Base-by-base conservation (phyloP, 2,888 invertebrate genomes). In the Cepaea hortensis region DNA sequence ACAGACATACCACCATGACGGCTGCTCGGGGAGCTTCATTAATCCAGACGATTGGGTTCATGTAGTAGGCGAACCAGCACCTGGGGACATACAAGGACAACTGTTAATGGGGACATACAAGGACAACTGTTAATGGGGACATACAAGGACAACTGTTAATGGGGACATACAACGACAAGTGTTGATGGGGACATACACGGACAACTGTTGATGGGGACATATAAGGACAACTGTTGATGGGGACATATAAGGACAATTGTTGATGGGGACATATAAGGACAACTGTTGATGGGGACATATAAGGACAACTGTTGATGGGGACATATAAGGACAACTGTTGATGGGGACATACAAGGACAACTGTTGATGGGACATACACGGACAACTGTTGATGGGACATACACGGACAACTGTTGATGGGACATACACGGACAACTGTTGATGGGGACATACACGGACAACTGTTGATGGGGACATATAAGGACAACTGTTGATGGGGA, bases 21-120 rank as follows among this genome's bases (percentile, higher is more conserved):
- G 87, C 85, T 46, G 85, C 72, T 46, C 98, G 95, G 0, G 98
- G 98, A 48, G 97, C 98, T 94, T 98, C 98, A 55, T 98, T 95
- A 90, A 98, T 97, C 98, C 98, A 98, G 93, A 97, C 98, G 91
- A 96, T 96, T 0, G 95, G 94, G 11, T 96, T 96, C 89, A 97
- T 96, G 93, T 97, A 97, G 93, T 98, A 98, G 6, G 97, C 97
- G 95, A 87, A 88, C 85, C 85, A 85, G 50, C 85, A 85, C n/a
- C 85, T 85, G 65, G 18, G 55, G 35, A 11, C 6, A 35, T 35
- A 23, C 18, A 73, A 7, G 35, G 4, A 73, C 23, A 23, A 23
- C 23, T 68, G 68, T 9, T 65, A 65, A 68, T 9, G 55, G 6
- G 6, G 55, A 9, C 55, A 9, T 11, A 55, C 11, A 11, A 9